These are phyloP conservation scores for Diplazon laetatorius DNA, from an alignment of 2,888 invertebrate species.

Conservation along the genomic window DNA sequence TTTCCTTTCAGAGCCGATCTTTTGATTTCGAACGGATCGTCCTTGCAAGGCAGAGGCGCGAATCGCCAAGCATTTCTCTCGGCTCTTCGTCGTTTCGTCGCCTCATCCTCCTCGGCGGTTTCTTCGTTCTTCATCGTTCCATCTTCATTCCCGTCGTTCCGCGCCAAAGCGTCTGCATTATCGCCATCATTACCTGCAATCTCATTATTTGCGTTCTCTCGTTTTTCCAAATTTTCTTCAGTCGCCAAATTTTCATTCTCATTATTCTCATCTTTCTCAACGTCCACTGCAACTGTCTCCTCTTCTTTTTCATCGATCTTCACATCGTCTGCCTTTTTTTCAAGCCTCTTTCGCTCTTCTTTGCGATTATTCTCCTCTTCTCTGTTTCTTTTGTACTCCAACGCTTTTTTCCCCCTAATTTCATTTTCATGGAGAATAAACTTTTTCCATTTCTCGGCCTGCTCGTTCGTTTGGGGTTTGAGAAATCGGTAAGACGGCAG, in stretches of 20 bases:
- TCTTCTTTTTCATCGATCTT: constrained; percentile 24
- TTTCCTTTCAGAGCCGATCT: constrained; percentile 65
- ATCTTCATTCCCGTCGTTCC: not conserved
- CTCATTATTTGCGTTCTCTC: not conserved
- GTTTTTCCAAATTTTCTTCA: constrained; percentile 2
- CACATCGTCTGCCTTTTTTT: constrained; percentile 31
- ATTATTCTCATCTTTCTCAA: not conserved
- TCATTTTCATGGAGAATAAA: constrained; percentile 64
- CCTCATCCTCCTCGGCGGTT: constrained; percentile 35
- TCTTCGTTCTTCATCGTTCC: not conserved
- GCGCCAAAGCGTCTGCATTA: not conserved
- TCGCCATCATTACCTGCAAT: not conserved
- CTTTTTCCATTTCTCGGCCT: constrained; percentile 68
- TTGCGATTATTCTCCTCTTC: constrained; percentile 7
- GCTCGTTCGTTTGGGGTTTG: constrained; percentile 66
- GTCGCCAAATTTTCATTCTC: not conserved
- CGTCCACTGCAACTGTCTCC: not conserved
- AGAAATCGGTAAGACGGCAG: constrained; percentile 70
- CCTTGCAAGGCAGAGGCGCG: constrained; percentile 66
- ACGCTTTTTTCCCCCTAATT: constrained; percentile 66
- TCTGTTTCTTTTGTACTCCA: constrained; percentile 53
- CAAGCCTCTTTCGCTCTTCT: constrained; percentile 22
- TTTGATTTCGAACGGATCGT: constrained; percentile 64
- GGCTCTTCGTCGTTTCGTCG: constrained; percentile 51
- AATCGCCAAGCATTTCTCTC: constrained; percentile 72